Evolutionary conservation across 2,797 vertebrate genomes (phyloP), one percentile per base, ranked within the genome.

Genomic region (Paratrypauchen microcephalus): DNA sequence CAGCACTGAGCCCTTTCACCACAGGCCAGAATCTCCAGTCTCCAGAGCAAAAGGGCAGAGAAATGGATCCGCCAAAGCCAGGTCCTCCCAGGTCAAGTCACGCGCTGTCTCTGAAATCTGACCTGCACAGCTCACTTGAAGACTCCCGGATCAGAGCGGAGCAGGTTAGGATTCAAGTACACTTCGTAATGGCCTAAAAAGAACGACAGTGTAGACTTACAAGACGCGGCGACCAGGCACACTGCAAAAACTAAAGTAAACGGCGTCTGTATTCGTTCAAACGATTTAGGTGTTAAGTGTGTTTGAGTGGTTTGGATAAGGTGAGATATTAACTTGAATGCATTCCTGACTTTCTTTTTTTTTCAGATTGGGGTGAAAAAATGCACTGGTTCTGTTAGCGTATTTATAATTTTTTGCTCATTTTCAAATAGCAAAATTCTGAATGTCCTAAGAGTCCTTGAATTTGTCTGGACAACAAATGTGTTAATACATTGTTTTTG

Each of bases 1-100:
- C 77, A 77, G 70, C 18, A 75, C 73, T 77, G 62, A 26, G 75
- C 75, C 75, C 74, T 81, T 78, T 80, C 81, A 81, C 47, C 39
- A 76, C 69, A 0, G 6, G 64, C 66, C 3, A 28, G 65, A 28
- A 16, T 28, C 70, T 80, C 63, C 58, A 72, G 78, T 36, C 32
- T 8, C 78, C 24, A 16, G 55, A 16, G 79, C 79, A 84, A 13
- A 18, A 69, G 65, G 61, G 74, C 78, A 69, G 81, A 65, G 72
- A 77, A 79, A 64, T 70, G 65, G 65, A 71, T 68, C 70, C 70
- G 60, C 70, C 56, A 57, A 45, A 61, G 66, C 72, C 69, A 59
- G 71, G 50, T 71, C 71, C 70, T 77, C 72, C 73, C 68, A 72
- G 82, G 76, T 74, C 78, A 72, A 45, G 72, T 83, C 77, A 6